These are phyloP conservation scores for Drosophila ezoana DNA, from an alignment of 2,888 invertebrate genomes.

Conservation along the genomic window DNA sequence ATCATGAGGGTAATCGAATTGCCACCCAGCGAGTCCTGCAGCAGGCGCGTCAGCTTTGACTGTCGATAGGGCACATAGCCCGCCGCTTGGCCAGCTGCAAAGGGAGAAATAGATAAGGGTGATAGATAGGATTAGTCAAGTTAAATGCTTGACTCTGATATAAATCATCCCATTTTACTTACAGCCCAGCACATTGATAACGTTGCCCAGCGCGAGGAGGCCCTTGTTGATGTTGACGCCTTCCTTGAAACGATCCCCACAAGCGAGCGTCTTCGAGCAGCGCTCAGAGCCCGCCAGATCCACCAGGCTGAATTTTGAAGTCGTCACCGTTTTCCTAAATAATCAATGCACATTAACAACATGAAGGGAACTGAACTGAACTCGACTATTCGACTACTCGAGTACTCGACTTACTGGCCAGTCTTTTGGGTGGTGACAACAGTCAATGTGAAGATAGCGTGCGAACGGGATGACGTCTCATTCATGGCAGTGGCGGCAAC, in stretches of 20 bases:
- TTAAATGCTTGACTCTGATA: not conserved
- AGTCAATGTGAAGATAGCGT: slow-evolving; percentile 94
- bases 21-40: slow-evolving; percentile 97
- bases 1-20: slow-evolving; percentile 98
- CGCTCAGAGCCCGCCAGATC: slow-evolving; percentile 97
- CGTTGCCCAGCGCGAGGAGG: slow-evolving; percentile 95
- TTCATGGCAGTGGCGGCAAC: slow-evolving; percentile 98
- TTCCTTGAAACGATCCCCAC: slow-evolving; percentile 94
- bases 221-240: slow-evolving; percentile 97
- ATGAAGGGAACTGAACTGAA: too few relatives aligned
- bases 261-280: slow-evolving; percentile 95
- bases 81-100: slow-evolving; percentile 77
- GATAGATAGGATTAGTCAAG: not conserved
- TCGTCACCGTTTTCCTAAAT: slow-evolving; percentile 89
- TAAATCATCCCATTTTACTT: slow-evolving; percentile 68
- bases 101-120: not conserved
- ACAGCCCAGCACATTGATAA: slow-evolving; percentile 95
- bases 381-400: too few relatives aligned
- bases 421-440: slow-evolving; percentile 88
- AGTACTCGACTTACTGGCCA: slow-evolving; percentile 86
- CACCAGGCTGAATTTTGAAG: slow-evolving; percentile 95
- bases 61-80: slow-evolving; percentile 95
- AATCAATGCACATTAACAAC: not conserved
- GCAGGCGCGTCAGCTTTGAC: slow-evolving; percentile 94
- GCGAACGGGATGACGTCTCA: slow-evolving; percentile 93